Conservation (phyloP, 2,797 vertebrate species). For the Huso huso region DNA sequence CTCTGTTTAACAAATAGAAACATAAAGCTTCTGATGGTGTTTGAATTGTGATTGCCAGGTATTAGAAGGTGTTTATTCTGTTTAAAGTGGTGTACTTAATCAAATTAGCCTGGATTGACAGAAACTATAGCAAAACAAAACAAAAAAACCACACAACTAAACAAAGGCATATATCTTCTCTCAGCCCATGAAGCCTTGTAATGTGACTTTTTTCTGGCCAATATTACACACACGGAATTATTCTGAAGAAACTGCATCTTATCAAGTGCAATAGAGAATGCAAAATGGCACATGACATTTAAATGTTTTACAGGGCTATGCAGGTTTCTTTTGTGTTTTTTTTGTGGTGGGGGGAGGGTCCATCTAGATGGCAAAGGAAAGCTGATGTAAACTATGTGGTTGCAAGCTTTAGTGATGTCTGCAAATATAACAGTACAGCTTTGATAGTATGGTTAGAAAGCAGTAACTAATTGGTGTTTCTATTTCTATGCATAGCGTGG, state of each 20-base stretch:
- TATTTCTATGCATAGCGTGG: slow-evolving; percentile 43
- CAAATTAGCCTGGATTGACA: slow-evolving; percentile 22
- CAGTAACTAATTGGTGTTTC: slow-evolving; percentile 25
- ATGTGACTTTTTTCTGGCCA: slow-evolving; percentile 13
- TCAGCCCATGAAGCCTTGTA: slow-evolving; percentile 13
- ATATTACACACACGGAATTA: slow-evolving; percentile 26
- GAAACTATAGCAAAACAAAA: slow-evolving; percentile 7
- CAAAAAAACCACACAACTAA: slow-evolving; percentile 4
- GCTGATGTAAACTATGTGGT: not conserved
- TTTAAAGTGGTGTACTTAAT: slow-evolving; percentile 27
- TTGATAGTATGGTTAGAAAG: slow-evolving; percentile 23
- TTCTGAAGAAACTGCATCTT: slow-evolving; percentile 26
- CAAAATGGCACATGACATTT: slow-evolving; percentile 38
- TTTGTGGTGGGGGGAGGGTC: no score
- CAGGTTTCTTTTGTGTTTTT: slow-evolving; percentile 10
- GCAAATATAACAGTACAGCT: slow-evolving; percentile 14
- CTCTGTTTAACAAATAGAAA: slow-evolving; percentile 15
- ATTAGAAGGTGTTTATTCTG: slow-evolving; percentile 33
- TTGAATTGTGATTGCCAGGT: slow-evolving; percentile 1
- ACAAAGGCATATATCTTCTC: no score
- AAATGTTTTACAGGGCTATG: slow-evolving; percentile 25
- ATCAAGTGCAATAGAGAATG: slow-evolving; percentile 56
- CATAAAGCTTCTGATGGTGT: slow-evolving; percentile 11
- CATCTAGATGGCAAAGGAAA: slow-evolving; percentile 7
- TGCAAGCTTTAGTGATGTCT: slow-evolving; percentile 6